Evolutionary conservation across 2,888 invertebrate species (phyloP).

Genomic region (Operophtera brumata): DNA sequence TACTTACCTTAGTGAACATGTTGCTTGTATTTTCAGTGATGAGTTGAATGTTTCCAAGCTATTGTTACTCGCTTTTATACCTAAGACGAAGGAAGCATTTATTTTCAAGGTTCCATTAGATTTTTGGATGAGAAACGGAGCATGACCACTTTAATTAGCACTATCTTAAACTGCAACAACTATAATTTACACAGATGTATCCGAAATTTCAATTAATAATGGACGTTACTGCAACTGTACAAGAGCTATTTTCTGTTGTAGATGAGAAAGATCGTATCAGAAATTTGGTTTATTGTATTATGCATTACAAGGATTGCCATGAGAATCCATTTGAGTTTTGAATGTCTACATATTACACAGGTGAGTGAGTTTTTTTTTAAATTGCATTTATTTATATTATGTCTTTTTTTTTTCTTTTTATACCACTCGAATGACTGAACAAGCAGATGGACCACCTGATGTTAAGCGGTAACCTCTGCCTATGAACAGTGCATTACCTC

Average conservation of each 20-base stretch:
- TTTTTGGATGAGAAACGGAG: slow-evolving; percentile 57
- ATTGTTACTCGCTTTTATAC: slow-evolving; percentile 63
- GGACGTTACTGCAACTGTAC: slow-evolving; percentile 15
- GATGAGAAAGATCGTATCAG: slow-evolving; percentile 24
- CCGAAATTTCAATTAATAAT: slow-evolving; percentile 21
- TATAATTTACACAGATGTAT: slow-evolving; percentile 36
- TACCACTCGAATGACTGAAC: too few species aligned
- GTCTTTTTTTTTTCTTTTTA: too few species aligned
- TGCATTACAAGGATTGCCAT: slow-evolving; percentile 37
- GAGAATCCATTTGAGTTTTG: slow-evolving; percentile 28
- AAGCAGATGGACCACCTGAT: too few species aligned
- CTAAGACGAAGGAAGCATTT: slow-evolving; percentile 53
- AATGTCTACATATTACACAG: slow-evolving; percentile 7
- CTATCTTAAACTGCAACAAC: slow-evolving; percentile 42
- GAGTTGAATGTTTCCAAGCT: slow-evolving; percentile 51
- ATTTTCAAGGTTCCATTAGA: slow-evolving; percentile 57
- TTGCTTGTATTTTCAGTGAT: slow-evolving; percentile 54
- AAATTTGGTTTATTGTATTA: slow-evolving; percentile 28
- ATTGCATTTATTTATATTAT: background rate
- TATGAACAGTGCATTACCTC: too few species aligned
- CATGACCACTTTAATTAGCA: slow-evolving; percentile 57
- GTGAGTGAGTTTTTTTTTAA: background rate
- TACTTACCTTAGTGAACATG: slow-evolving; percentile 61
- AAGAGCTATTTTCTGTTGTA: slow-evolving; percentile 2
- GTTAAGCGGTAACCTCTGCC: too few species aligned